Conservation (phyloP, 2,888 invertebrate genomes). For the Eurytoma adleriae region DNA sequence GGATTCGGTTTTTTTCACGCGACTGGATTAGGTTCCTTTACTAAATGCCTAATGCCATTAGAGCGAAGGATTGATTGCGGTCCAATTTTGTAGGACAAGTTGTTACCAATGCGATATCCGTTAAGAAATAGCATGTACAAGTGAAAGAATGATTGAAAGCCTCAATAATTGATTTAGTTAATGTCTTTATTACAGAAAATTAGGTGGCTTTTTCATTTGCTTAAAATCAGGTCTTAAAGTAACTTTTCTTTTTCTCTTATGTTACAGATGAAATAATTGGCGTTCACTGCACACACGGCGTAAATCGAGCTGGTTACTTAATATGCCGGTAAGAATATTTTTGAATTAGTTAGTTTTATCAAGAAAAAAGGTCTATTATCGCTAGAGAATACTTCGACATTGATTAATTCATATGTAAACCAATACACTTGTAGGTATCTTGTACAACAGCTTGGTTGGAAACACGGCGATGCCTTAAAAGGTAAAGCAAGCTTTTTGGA, state of each 20-base stretch:
- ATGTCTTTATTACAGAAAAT: constrained; percentile 37
- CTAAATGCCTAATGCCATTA: constrained; percentile 19
- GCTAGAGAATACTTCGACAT: not conserved
- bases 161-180: constrained; percentile 21
- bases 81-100: constrained; percentile 22
- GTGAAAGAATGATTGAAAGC: constrained; percentile 28
- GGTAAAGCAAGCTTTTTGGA: constrained; percentile 75
- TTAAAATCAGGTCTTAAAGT: not conserved
- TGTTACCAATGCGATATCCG: constrained; percentile 14
- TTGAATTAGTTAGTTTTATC: too few species aligned
- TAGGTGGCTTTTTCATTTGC: not conserved
- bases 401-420: constrained; percentile 18
- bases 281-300: constrained; percentile 89
- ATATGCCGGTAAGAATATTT: constrained; percentile 81
- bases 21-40: not conserved
- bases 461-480: constrained; percentile 79
- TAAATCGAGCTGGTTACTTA: constrained; percentile 88
- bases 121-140: constrained; percentile 2
- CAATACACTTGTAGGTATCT: constrained; percentile 75
- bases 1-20: constrained; percentile 2
- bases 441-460: constrained; percentile 80
- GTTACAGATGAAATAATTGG: constrained; percentile 84
- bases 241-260: constrained; percentile 60
- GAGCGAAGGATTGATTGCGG: constrained; percentile 29
- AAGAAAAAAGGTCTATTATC: too few species aligned